phyloP scores from a whole-genome alignment of 2,888 invertebrate genomes.

The Bhutanitis thaidina region DNA sequence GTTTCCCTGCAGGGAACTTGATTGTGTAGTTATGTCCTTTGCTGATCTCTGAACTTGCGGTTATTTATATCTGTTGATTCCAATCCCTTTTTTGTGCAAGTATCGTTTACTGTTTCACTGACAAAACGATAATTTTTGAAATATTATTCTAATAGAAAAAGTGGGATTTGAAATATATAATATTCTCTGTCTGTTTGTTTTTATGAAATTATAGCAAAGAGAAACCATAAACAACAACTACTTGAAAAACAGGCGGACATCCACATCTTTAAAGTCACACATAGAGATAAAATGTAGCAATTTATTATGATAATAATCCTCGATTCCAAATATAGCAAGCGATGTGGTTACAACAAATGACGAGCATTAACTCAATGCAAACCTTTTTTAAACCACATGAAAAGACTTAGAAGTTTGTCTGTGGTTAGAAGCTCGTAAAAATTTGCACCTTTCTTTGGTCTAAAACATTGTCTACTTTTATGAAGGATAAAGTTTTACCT shows the following conservation, averaged over 20 bases:
- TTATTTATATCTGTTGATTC: constrained; percentile 20
- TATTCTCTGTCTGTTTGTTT: no score
- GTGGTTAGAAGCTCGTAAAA: constrained; percentile 48
- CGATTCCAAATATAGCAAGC: no score
- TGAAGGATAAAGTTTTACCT: constrained; percentile 49
- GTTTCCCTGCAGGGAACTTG: constrained; percentile 28
- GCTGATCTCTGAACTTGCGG: constrained; percentile 46
- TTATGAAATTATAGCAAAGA: no score
- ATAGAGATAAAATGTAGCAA: no score
- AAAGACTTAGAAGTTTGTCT: constrained; percentile 42
- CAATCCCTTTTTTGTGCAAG: constrained; percentile 11
- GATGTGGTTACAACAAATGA: constrained; percentile 33
- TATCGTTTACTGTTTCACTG: no score
- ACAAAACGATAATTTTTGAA: no score
- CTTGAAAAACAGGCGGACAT: no score
- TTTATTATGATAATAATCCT: no score
- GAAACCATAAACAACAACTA: no score
- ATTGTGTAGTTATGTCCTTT: constrained; percentile 15
- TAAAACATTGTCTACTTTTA: constrained; percentile 58
- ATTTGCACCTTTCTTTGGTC: constrained; percentile 49
- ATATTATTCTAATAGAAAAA: no score
- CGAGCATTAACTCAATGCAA: constrained; percentile 30
- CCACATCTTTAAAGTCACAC: no score
- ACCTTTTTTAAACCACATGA: constrained; percentile 46
- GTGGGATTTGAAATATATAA: no score